Evolutionary conservation across 2,797 vertebrate species (phyloP), one percentile per base, ranked within the genome.

Genomic region (Sebastiscus albofasciatus): DNA sequence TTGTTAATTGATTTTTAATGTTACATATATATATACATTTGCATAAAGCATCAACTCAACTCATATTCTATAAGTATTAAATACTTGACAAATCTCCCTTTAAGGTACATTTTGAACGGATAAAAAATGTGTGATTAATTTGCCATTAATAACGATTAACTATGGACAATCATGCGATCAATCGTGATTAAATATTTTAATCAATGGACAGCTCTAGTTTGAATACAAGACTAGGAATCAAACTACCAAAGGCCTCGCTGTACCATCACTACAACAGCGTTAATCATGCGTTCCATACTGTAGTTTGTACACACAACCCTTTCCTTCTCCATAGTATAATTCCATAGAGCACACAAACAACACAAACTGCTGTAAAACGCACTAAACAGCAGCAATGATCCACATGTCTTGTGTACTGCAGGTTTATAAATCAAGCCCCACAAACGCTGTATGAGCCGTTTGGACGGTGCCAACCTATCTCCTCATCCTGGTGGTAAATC

Each of bases 401-500:
- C 14, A 6, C 34, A 81, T 16, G 27, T 29, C 31, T 20, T 49
- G 10, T 54, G 52, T 20, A 20, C 64, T 26, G 18, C 46, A 59
- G 42, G 22, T 67, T 49, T 62, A 56, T 56, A 22, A 56, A 65
- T 80, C 27, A 69, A 52, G 22, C 34, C 13, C 16, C 29, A 26
- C 24, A 62, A 12, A 61, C 10, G 8, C 33, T 67, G 31, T 59
- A 67, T 60, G 33, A 81, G 60, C 79, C 33, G 36, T 83, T 86
- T 89, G 84, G 73, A 93, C 16, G n/a, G 74, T 13, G 29, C 72
- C 77, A 80, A 89, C 52, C 81, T 73, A 49, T 55, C 52, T 67
- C 39, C 0, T 71, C 55, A 27, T 75, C 81, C 87, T 75, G 9
- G 74, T 75, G 61, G 80, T 83, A 81, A 79, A 80, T 87, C 81